Conservation (phyloP, 2,888 invertebrate species). For the Unio delphinus region DNA sequence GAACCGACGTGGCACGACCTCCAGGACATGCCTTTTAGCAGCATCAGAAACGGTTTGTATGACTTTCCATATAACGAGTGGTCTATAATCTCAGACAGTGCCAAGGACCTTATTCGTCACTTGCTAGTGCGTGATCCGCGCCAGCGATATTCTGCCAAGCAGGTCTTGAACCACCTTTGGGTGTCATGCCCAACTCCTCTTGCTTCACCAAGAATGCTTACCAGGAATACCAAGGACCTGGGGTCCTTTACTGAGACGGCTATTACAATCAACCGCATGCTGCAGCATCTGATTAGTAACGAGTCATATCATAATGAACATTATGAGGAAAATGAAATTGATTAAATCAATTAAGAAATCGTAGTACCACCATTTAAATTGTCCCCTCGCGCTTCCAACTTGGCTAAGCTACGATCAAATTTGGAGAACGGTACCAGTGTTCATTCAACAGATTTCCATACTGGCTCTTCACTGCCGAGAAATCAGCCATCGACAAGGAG, state of each 20-base stretch:
- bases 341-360: too few species aligned
- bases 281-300: conserved; percentile 84
- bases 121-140: conserved; percentile 75
- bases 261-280: conserved; percentile 95
- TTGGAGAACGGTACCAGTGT: too few species aligned
- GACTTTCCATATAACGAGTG: conserved; percentile 91
- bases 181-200: conserved; percentile 74
- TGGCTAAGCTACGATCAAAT: too few species aligned
- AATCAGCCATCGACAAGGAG: too few species aligned
- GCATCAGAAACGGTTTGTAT: conserved; percentile 85
- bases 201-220: conserved; percentile 88
- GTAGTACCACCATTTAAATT: too few species aligned
- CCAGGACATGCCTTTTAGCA: conserved; percentile 90
- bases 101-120: conserved; percentile 88
- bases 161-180: too few species aligned
- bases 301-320: conserved; percentile 45
- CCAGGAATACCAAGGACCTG: conserved; percentile 86
- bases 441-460: too few species aligned
- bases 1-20: conserved; percentile 88
- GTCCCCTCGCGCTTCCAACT: too few species aligned
- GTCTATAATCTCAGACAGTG: conserved; percentile 94
- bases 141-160: too few species aligned
- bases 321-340: conserved; percentile 29
- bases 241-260: conserved; percentile 85
- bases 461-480: too few species aligned